phyloP scores from a whole-genome alignment of 2,797 vertebrate species.

The Columba guinea region DNA sequence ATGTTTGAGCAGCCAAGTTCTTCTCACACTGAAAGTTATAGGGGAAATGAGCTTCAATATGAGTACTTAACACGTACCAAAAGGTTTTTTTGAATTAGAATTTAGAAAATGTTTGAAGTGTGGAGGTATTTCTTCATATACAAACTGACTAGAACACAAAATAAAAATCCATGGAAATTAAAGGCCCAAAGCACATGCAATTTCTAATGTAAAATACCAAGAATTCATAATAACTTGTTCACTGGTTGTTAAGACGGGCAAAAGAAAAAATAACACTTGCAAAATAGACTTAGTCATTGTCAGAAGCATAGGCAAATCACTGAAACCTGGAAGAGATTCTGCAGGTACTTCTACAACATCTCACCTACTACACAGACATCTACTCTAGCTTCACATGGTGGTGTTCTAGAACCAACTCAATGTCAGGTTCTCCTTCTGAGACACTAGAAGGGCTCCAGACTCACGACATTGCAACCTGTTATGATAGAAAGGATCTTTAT shows the following conservation, averaged over 20 bases:
- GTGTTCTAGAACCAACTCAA: neutral
- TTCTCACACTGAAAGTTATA: neutral
- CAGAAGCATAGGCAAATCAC: neutral
- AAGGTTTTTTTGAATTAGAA: neutral
- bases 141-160: neutral
- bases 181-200: neutral
- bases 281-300: neutral
- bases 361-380: neutral
- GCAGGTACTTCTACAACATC: neutral
- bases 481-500: neutral
- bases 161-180: neutral
- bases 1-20: neutral
- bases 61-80: neutral
- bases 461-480: neutral
- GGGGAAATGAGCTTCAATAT: neutral
- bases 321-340: neutral
- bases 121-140: neutral
- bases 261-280: neutral
- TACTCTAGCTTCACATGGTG: neutral
- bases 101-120: neutral
- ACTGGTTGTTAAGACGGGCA: neutral
- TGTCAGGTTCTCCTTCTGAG: rapidly evolving
- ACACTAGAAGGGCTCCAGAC: neutral
- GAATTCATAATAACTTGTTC: neutral
- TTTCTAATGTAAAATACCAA: neutral